phyloP scores from a whole-genome alignment of 2,113 vertebrate genomes.

The Apeltes quadracus region DNA sequence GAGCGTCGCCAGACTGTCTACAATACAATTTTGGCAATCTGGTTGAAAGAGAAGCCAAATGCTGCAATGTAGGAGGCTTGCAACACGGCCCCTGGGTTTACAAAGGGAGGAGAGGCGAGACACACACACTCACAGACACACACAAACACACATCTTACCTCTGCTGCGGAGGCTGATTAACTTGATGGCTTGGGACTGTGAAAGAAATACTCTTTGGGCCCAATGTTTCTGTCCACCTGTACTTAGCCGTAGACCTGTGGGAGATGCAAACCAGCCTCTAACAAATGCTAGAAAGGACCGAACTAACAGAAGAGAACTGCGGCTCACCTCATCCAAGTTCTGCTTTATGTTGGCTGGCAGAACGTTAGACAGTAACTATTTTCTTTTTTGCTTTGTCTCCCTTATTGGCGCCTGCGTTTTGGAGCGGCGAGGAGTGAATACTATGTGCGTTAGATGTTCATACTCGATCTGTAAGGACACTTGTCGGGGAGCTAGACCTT shows the following conservation, averaged over 20 bases:
- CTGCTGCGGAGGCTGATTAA: slow-evolving; percentile 54
- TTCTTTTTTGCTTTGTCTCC: neutral
- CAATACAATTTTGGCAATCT: slow-evolving; percentile 27
- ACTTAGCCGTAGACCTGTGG: slow-evolving; percentile 40
- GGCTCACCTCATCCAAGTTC: neutral
- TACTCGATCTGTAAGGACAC: slow-evolving; percentile 17
- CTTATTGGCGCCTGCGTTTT: neutral
- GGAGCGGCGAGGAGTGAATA: neutral
- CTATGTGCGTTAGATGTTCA: neutral
- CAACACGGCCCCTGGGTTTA: slow-evolving; percentile 30
- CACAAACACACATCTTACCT: slow-evolving; percentile 57
- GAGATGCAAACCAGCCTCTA: slow-evolving; percentile 22
- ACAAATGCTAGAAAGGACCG: slow-evolving; percentile 37
- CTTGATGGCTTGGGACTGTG: slow-evolving; percentile 54
- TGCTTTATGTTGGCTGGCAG: slow-evolving; percentile 19
- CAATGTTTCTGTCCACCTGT: slow-evolving; percentile 21
- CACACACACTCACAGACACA: slow-evolving; percentile 31
- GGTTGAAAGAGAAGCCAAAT: neutral
- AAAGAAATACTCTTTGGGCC: slow-evolving; percentile 17
- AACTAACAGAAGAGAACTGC: slow-evolving; percentile 34
- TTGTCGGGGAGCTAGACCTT: slow-evolving; percentile 13
- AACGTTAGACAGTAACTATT: slow-evolving; percentile 38
- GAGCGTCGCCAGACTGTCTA: slow-evolving; percentile 19
- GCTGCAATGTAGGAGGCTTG: slow-evolving; percentile 34
- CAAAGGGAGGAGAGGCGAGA: slow-evolving; percentile 44